Percentiles rank a stretch among this genome's conserved stretches.
Evolutionary conservation across 2,113 vertebrate genomes (phyloP).

Genomic region (Cyprinodon tularosa): DNA sequence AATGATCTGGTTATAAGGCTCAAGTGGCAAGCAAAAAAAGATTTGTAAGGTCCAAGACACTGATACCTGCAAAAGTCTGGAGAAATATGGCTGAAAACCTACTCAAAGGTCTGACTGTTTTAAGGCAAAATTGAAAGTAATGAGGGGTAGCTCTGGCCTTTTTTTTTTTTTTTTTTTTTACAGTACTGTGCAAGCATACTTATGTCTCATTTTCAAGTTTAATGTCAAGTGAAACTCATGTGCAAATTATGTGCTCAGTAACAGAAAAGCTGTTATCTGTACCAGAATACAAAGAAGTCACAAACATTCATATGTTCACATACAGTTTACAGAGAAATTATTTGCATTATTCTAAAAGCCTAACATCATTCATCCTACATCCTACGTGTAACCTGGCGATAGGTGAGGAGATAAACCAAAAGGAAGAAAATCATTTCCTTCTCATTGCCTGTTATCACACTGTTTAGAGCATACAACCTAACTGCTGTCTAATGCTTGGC

Average conservation of each 20-base stretch:
- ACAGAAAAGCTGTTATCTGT: constrained; percentile 64
- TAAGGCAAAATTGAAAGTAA: neutral
- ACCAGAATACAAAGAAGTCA: constrained; percentile 49
- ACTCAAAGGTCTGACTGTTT: neutral
- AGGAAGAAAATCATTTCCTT: constrained; percentile 83
- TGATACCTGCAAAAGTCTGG: neutral
- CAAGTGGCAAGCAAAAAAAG: neutral
- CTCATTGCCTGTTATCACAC: constrained; percentile 79
- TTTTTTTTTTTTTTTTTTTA: neutral
- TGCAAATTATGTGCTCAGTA: constrained; percentile 71
- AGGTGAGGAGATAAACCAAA: constrained; percentile 57
- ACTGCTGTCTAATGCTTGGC: constrained; percentile 89
- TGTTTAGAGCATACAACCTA: constrained; percentile 63
- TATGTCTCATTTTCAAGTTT: constrained; percentile 51
- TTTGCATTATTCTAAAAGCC: constrained; percentile 62
- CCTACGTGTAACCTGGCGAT: constrained; percentile 46
- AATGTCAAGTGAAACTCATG: constrained; percentile 53
- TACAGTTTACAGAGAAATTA: constrained; percentile 48
- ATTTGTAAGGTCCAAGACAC: neutral
- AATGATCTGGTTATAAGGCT: neutral
- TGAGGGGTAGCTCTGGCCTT: neutral
- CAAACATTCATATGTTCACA: constrained; percentile 12
- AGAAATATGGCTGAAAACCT: neutral
- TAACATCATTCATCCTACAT: constrained; percentile 42
- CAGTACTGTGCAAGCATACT: constrained; percentile 26